Evolutionary conservation across 1,140 invertebrate species (phyloP), one percentile per base, ranked within the genome.

Genomic region (Drosophila kepulauana): DNA sequence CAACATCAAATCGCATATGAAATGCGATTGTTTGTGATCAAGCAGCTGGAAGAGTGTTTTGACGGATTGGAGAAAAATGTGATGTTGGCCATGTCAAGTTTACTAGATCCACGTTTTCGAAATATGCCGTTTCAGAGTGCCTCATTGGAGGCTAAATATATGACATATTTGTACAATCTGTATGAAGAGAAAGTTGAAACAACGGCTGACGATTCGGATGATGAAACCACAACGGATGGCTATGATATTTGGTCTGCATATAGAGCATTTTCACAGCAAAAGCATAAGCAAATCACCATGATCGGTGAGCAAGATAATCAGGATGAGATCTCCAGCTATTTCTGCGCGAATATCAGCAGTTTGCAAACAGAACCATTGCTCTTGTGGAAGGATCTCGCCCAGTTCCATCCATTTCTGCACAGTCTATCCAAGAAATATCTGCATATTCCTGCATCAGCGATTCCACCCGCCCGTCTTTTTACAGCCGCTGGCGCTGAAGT

Each of bases 301-400:
- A 59, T 38, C 45, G 38, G 35, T 25, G 61, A 69, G 5, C 28
- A 7, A 1, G 74, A 76, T 2, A 70, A 51, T 45, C 38, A 70
- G 16, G 78, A 80, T 52, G 78, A 80, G 13, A 78, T 80, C 20
- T 68, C 70, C 6, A 75, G 64, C 15, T 80, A 78, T 66, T 78
- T 80, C 10, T 70, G 49, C 7, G 33, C 71, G 5, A 64, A 20
- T 15, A 69, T 65, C 7, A 78, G 71, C n/a, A 70, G 56, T n/a
- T 30, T 80, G n/a, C 78, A 78, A 8, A n/a, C 57, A 1, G 69
- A 80, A 15, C 78, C 78, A 0, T 35, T 80, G 56, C 2, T 75
- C 3, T n/a, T 78, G 10, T 80, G 78, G 78, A 65, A 78, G 46
- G 66, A 80, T 70, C 38, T 80, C 5, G 15, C 51, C 1, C 66